These are phyloP conservation scores for Glaucomys volans DNA, from an alignment of 2,113 vertebrate genomes.

Conservation along the genomic window DNA sequence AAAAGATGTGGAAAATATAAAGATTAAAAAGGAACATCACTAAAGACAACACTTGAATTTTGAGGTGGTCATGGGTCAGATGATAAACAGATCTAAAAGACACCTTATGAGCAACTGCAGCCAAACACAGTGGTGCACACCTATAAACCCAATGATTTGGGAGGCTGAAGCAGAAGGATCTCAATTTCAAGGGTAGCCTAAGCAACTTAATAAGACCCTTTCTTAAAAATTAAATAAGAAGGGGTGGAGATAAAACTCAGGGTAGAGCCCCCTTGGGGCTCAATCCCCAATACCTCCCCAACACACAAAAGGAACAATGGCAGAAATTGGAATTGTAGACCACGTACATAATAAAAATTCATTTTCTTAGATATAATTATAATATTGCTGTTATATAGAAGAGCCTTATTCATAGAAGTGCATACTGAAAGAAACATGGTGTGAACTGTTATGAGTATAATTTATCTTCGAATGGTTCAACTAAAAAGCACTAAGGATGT, in stretches of 20 bases:
- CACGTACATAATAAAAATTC: background rate
- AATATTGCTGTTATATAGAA: background rate
- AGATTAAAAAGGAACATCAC: background rate
- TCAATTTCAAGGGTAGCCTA: too few species aligned
- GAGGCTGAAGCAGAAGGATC: too few species aligned
- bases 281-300: too few species aligned
- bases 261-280: too few species aligned
- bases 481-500: background rate
- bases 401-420: background rate
- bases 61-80: background rate
- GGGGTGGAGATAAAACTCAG: too few species aligned
- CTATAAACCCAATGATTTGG: too few species aligned
- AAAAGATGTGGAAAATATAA: background rate
- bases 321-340: background rate
- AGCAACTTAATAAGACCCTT: too few species aligned
- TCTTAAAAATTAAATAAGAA: too few species aligned
- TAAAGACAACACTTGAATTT: background rate
- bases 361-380: background rate
- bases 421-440: background rate
- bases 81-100: constrained; percentile 2
- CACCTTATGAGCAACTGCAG: background rate
- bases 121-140: too few species aligned
- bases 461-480: constrained; percentile 18
- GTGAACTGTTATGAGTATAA: background rate
- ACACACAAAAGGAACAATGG: background rate